A percentile compares a stretch with the other conserved stretches of the same genome.
These are phyloP conservation scores for Silurus lanzhouensis DNA, from an alignment of 2,797 vertebrate genomes.

Conservation along the genomic window DNA sequence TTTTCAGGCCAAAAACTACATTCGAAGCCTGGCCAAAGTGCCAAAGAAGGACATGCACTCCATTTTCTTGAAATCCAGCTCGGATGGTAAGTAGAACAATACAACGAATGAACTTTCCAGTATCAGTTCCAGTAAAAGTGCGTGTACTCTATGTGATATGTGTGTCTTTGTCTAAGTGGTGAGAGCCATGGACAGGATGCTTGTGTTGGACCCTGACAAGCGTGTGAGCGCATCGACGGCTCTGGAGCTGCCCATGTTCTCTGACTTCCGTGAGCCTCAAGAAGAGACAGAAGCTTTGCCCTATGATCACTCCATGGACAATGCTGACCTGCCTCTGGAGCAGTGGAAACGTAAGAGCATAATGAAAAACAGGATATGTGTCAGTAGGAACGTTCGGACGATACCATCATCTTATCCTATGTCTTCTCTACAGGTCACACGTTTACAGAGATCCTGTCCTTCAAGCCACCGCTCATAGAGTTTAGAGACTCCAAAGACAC, in stretches of 20 bases:
- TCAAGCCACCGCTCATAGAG: constrained; percentile 77
- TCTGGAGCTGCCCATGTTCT: constrained; percentile 86
- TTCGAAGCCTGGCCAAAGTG: constrained; percentile 85
- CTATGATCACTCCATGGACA: constrained; percentile 90
- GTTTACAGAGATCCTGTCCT: constrained; percentile 91
- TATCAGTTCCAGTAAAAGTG: not conserved
- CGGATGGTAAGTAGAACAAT: constrained; percentile 75
- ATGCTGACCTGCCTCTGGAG: constrained; percentile 83
- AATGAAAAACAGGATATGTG: too few species aligned
- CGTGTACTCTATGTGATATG: not conserved
- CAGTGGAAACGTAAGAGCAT: constrained; percentile 91
- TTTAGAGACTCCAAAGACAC: constrained; percentile 71
- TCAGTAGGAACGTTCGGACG: too few species aligned
- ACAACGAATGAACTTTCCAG: not conserved
- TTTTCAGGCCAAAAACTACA: constrained; percentile 88
- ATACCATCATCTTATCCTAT: not conserved
- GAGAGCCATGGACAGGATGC: constrained; percentile 89
- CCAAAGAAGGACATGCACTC: constrained; percentile 92
- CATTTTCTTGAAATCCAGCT: constrained; percentile 81
- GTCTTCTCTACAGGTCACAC: constrained; percentile 81
- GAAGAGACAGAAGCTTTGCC: constrained; percentile 87
- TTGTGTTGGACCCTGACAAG: constrained; percentile 89
- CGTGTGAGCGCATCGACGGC: constrained; percentile 85
- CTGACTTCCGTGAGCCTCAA: constrained; percentile 83
- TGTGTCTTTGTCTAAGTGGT: constrained; percentile 74